Conservation (phyloP, 2,113 vertebrate species). For the human region DNA sequence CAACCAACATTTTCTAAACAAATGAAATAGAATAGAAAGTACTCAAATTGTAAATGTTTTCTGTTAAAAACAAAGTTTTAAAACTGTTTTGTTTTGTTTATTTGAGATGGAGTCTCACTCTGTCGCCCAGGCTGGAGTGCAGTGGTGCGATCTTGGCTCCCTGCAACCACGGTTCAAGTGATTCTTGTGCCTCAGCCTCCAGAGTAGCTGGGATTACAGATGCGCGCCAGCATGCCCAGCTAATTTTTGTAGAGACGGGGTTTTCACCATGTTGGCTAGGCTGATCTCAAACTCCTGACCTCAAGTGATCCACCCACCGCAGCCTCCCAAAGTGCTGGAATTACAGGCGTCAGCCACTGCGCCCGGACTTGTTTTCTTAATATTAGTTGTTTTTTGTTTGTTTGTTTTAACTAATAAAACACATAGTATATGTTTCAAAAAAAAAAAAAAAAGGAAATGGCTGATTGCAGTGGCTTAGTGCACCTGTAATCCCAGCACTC, state of each 20-base stretch:
- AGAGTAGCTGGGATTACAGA: neutral
- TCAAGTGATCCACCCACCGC: neutral
- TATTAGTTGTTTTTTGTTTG: too few species aligned
- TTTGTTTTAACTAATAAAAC: too few species aligned
- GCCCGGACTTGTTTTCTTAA: neutral
- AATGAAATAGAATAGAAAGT: neutral
- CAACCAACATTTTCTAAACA: neutral
- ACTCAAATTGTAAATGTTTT: neutral
- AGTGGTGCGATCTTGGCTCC: neutral
- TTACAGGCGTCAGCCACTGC: neutral
- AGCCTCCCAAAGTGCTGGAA: neutral
- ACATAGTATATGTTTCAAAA: too few species aligned
- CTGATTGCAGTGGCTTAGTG: too few species aligned
- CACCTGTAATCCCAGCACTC: too few species aligned
- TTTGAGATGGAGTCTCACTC: neutral
- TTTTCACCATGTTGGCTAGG: neutral
- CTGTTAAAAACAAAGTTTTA: neutral
- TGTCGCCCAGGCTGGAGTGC: neutral
- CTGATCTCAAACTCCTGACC: neutral
- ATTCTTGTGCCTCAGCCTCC: neutral
- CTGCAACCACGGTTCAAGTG: neutral
- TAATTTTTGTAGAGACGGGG: neutral
- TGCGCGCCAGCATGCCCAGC: neutral
- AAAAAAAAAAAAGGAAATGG: too few species aligned
- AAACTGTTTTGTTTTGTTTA: neutral